Percentiles rank a stretch among this genome's conserved stretches.
Conservation (phyloP, 2,113 vertebrate species). For the Crotalus horridus region DNA sequence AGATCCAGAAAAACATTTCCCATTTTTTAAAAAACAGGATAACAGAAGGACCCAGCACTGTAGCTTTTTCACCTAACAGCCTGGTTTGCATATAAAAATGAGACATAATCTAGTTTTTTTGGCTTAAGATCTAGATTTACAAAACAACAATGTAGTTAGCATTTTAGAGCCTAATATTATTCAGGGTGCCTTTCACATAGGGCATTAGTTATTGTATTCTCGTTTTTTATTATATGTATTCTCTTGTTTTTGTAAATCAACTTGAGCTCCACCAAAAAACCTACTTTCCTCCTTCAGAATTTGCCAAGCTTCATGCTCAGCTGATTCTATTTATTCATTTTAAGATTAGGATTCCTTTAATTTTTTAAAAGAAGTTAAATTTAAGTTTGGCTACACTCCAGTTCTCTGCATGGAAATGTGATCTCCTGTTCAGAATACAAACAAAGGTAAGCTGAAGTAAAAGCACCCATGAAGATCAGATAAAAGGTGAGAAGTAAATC, state of each 20-base stretch:
- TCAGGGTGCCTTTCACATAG: neutral
- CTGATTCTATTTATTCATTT: neutral
- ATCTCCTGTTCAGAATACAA: neutral
- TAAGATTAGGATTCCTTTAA: neutral
- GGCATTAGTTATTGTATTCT: neutral
- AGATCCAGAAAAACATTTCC: neutral
- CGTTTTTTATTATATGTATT: neutral
- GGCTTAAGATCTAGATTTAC: neutral
- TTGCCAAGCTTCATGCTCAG: neutral
- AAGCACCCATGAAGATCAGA: neutral
- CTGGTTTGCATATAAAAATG: neutral
- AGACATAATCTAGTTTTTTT: neutral
- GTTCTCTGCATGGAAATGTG: neutral
- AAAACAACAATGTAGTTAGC: neutral
- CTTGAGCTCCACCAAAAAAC: neutral
- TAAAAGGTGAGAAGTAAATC: neutral
- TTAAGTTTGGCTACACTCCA: neutral
- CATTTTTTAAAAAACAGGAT: too few species aligned
- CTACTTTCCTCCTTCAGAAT: neutral
- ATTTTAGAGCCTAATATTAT: neutral
- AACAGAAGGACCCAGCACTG: neutral
- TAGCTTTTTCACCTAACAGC: neutral
- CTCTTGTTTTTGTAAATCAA: neutral
- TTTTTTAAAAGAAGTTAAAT: neutral
- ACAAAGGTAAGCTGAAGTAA: neutral